These are phyloP conservation scores for Papilio polyxenes DNA, from an alignment of 1,140 invertebrate species.

Conservation along the genomic window DNA sequence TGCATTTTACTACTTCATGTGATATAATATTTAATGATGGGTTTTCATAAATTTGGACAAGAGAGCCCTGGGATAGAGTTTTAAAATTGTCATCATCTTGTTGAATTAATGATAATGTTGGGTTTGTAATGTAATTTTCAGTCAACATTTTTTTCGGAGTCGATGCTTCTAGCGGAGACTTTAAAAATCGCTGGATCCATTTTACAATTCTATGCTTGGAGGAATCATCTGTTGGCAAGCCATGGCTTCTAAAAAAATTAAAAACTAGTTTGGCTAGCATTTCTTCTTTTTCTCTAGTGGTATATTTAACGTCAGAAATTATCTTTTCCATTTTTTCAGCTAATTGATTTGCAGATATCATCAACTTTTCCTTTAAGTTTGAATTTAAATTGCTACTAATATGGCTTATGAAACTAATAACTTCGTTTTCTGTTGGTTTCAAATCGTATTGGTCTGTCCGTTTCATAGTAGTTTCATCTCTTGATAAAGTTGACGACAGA, in stretches of 20 bases:
- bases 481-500: neutral
- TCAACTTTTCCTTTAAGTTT: conserved; percentile 9
- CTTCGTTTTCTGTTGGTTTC: conserved; percentile 18
- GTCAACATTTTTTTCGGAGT: neutral
- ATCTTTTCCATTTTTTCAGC: conserved; percentile 26
- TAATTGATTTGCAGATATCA: conserved; percentile 10
- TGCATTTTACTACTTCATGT: conserved; percentile 28
- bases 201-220: neutral
- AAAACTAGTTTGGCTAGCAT: conserved; percentile 26
- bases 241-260: conserved; percentile 15
- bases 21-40: conserved; percentile 15
- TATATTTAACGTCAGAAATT: neutral
- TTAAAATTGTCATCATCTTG: neutral
- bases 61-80: neutral
- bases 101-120: conserved; percentile 11
- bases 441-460: neutral
- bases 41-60: conserved; percentile 28
- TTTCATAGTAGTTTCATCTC: neutral
- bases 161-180: neutral
- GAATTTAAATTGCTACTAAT: neutral
- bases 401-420: conserved; percentile 19
- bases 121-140: conserved; percentile 11
- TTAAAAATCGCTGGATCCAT: conserved; percentile 16
- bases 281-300: conserved; percentile 22
- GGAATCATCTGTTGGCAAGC: conserved; percentile 21